Evolutionary conservation across 2,888 invertebrate species (phyloP).

Genomic region (Drosophila cognata): DNA sequence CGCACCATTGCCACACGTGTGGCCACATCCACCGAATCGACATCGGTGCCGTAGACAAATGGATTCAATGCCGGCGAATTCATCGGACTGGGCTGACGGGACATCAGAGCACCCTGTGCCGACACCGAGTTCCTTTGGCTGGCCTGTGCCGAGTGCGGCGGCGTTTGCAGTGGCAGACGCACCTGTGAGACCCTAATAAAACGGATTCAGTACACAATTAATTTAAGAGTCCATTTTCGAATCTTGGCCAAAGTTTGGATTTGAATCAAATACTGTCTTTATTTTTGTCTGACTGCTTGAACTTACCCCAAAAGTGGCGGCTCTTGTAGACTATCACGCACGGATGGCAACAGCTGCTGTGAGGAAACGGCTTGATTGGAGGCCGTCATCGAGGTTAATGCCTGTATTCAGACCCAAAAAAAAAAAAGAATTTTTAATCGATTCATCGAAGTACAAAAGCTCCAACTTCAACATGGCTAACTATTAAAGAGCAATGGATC

Average conservation of each 20-base stretch:
- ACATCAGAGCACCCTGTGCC: constrained; percentile 85
- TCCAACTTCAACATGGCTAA: constrained; percentile 58
- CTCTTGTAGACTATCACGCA: constrained; percentile 88
- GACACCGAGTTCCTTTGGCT: constrained; percentile 85
- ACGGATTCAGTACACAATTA: not conserved
- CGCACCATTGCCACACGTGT: constrained; percentile 98
- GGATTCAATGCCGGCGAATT: constrained; percentile 89
- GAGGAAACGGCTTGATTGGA: constrained; percentile 87
- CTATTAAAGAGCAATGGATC: constrained; percentile 44
- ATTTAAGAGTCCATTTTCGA: too few relatives aligned
- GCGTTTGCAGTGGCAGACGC: constrained; percentile 82
- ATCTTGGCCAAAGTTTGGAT: too few relatives aligned
- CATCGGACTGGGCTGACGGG: constrained; percentile 86
- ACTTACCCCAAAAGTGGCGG: constrained; percentile 87
- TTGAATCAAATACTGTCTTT: not conserved
- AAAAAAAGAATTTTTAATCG: constrained; percentile 2
- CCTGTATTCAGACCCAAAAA: constrained; percentile 63
- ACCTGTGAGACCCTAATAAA: constrained; percentile 80
- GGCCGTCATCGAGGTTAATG: constrained; percentile 87
- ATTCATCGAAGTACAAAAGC: constrained; percentile 9
- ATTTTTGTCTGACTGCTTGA: constrained; percentile 18
- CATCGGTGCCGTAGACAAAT: constrained; percentile 96
- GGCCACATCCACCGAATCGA: constrained; percentile 99
- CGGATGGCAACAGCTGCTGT: constrained; percentile 88
- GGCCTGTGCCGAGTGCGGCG: constrained; percentile 80